phyloP scores from a whole-genome alignment of 2,888 invertebrate genomes.

The Chrysina gloriosa region DNA sequence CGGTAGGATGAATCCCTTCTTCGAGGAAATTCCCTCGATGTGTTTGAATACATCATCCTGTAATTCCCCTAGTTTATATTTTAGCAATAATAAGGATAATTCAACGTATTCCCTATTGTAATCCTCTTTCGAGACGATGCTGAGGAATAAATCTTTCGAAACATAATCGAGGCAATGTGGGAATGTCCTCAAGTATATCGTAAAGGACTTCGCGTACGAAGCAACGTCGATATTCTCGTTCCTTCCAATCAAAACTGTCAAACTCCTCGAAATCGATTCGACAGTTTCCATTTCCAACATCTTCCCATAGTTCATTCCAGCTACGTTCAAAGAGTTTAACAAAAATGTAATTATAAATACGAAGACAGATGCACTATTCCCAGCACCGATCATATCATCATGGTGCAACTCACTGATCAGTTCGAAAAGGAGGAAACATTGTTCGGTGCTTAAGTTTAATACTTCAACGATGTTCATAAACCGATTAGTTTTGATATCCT shows the following conservation, averaged over 20 bases:
- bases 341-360: conserved; percentile 25
- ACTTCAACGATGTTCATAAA: conserved; percentile 65
- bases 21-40: conserved; percentile 67
- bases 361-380: conserved; percentile 30
- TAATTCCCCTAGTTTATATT: conserved; percentile 65
- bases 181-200: conserved; percentile 71
- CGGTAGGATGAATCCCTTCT: conserved; percentile 74
- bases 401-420: conserved; percentile 40
- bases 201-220: conserved; percentile 68
- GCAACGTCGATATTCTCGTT: conserved; percentile 59
- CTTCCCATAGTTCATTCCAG: conserved; percentile 39
- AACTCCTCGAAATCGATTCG: conserved; percentile 47
- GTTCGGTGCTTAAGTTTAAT: conserved; percentile 59
- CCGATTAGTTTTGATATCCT: conserved; percentile 48
- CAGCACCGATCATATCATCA: conserved; percentile 25
- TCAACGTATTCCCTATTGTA: conserved; percentile 70
- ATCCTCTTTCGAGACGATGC: conserved; percentile 67
- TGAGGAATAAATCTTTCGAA: conserved; percentile 67
- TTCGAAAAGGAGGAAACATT: conserved; percentile 52
- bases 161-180: conserved; percentile 70
- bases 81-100: conserved; percentile 71
- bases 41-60: conserved; percentile 66
- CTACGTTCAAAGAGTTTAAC: conserved; percentile 9
- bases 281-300: conserved; percentile 50
- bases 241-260: conserved; percentile 46